Conservation (phyloP, 2,888 invertebrate genomes). For the Ecliptopera silaceata region DNA sequence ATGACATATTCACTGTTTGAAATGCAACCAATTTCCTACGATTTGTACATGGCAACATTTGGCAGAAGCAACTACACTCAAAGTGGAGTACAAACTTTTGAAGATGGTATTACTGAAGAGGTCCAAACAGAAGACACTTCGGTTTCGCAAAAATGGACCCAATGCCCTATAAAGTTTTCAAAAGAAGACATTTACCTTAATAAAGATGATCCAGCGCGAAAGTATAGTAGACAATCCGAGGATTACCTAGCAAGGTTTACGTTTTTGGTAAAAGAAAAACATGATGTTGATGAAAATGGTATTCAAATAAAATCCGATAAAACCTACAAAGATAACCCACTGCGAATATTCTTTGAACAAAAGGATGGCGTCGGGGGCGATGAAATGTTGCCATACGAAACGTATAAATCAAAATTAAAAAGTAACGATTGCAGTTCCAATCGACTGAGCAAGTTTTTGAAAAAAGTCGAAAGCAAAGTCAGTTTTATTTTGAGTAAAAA, state of each 20-base stretch:
- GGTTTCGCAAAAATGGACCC: conserved; percentile 67
- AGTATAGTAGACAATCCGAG: conserved; percentile 46
- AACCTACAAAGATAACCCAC: conserved; percentile 58
- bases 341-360: conserved; percentile 71
- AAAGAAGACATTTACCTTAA: conserved; percentile 54
- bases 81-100: conserved; percentile 69
- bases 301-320: conserved; percentile 44
- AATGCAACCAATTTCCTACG: conserved; percentile 78
- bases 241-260: conserved; percentile 60
- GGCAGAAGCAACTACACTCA: conserved; percentile 70
- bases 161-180: conserved; percentile 70
- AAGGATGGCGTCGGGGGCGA: conserved; percentile 67
- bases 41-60: conserved; percentile 73
- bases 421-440: conserved; percentile 51
- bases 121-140: conserved; percentile 68
- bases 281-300: conserved; percentile 35
- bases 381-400: conserved; percentile 61
- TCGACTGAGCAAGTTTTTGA: conserved; percentile 62
- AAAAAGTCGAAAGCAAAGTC: conserved; percentile 60
- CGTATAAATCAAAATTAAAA: conserved; percentile 61
- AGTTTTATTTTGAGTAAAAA: conserved; percentile 59
- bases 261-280: conserved; percentile 45
- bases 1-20: conserved; percentile 71
- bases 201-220: conserved; percentile 33
- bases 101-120: conserved; percentile 69